These are phyloP conservation scores for Cephalopachus bancanus DNA, from an alignment of 2,797 vertebrate species.

Conservation along the genomic window DNA sequence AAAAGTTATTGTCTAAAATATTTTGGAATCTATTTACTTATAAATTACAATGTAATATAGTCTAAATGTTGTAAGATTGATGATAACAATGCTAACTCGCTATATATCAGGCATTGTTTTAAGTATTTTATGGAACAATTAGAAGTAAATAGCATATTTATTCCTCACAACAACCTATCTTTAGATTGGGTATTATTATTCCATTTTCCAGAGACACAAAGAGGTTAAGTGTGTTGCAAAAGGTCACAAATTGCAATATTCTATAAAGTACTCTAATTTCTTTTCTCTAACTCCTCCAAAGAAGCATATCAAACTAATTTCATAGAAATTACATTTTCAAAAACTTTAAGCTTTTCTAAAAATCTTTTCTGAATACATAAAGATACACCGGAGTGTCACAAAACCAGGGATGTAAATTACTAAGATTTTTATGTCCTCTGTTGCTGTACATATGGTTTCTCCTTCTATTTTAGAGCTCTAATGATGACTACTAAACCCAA, in stretches of 20 bases:
- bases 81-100: conserved; percentile 13
- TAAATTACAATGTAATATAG: conserved; percentile 21
- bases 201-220: conserved; percentile 34
- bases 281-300: not conserved
- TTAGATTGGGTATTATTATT: conserved; percentile 19
- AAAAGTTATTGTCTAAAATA: conserved; percentile 18
- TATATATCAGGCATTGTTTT: not conserved
- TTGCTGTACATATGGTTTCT: not conserved
- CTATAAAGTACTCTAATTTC: not conserved
- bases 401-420: conserved; percentile 1
- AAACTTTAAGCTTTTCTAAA: conserved; percentile 23
- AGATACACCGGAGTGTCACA: conserved; percentile 16
- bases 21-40: conserved; percentile 25
- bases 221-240: conserved; percentile 13
- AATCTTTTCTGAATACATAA: conserved; percentile 20
- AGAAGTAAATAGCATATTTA: not conserved
- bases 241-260: not conserved
- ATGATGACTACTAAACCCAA: conserved; percentile 15
- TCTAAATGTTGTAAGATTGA: conserved; percentile 18
- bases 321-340: conserved; percentile 58
- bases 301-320: not conserved
- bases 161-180: not conserved
- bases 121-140: not conserved
- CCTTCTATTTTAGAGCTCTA: conserved; percentile 37
- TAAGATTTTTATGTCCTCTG: conserved; percentile 30